Conservation (phyloP, 2,113 vertebrate genomes). For the cattle (Bos taurus) region ARS-UCD2.0 NC_037333.1:110475501-110476000, state of each 20-base stretch:
- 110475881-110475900: not conserved
- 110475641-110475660: too few species aligned
- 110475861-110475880: not conserved
- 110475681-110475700: not conserved
- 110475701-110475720: not conserved
- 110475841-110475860: not conserved
- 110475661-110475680: rapidly evolving
- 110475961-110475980: not conserved
- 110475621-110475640: too few species aligned
- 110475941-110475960: not conserved
- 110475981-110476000: not conserved
- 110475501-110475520: too few species aligned
- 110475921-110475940: not conserved
- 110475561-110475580: too few species aligned
- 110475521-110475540: too few species aligned
- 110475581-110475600: too few species aligned
- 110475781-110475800: not conserved
- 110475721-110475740: not conserved
- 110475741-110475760: not conserved
- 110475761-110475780: not conserved
- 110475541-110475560: too few species aligned
- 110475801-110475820: not conserved
- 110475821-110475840: not conserved
- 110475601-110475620: too few species aligned
- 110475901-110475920: not conserved